Percentiles rank a stretch among this genome's conserved stretches.
Conservation (phyloP, 2,797 vertebrate species). For the Enteromius anoplus region DNA sequence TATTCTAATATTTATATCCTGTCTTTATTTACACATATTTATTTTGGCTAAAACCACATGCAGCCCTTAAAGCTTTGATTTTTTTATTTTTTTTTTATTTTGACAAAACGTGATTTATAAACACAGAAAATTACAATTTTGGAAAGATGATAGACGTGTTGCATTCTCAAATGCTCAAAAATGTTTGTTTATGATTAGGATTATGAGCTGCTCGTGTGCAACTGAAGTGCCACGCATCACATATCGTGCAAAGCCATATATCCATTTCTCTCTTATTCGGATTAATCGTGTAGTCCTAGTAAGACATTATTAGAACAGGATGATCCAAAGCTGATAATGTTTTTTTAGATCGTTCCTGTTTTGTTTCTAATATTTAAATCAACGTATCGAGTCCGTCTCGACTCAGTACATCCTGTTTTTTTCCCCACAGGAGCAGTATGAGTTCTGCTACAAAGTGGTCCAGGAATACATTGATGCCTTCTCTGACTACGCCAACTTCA, state of each 20-base stretch:
- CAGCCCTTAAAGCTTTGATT: neutral
- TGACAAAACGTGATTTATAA: too few relatives aligned
- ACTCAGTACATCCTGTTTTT: neutral
- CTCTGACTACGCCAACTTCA: conserved; percentile 99
- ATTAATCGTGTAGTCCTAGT: neutral
- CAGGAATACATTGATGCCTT: conserved; percentile 99
- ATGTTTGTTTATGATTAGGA: too few relatives aligned
- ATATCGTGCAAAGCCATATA: neutral
- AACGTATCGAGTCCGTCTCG: neutral
- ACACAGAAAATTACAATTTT: too few relatives aligned
- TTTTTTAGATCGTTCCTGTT: neutral
- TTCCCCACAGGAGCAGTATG: conserved; percentile 91
- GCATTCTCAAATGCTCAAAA: too few relatives aligned
- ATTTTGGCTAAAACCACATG: too few relatives aligned
- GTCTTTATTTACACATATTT: neutral
- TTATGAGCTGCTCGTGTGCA: too few relatives aligned
- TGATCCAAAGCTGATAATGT: neutral
- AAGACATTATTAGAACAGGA: neutral
- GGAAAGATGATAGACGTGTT: too few relatives aligned
- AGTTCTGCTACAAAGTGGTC: conserved; percentile 99
- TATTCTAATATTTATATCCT: neutral
- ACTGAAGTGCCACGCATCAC: too few relatives aligned
- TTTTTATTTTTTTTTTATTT: too few relatives aligned
- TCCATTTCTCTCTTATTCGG: neutral
- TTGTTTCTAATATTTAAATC: neutral